These are phyloP conservation scores for Eclectus roratus DNA, from an alignment of 2,113 vertebrate genomes.

Conservation along the genomic window DNA sequence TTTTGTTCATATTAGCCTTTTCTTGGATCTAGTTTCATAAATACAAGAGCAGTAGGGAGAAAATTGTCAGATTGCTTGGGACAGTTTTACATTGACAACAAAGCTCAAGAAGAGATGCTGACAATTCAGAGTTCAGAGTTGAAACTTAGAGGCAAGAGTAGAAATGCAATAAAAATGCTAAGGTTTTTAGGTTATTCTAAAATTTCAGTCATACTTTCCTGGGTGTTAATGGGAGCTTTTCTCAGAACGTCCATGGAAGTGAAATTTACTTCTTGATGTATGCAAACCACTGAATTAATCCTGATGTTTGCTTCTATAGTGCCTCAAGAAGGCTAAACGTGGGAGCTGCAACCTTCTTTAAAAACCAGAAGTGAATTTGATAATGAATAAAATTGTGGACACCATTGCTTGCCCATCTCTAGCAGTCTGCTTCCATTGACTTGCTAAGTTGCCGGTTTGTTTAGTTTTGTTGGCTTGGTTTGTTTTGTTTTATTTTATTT, in stretches of 20 bases:
- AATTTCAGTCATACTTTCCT: neutral
- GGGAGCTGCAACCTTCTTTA: neutral
- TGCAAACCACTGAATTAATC: neutral
- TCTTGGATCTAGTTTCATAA: neutral
- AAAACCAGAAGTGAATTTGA: neutral
- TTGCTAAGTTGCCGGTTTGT: neutral
- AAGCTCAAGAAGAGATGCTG: neutral
- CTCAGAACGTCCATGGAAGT: neutral
- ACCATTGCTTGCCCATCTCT: neutral
- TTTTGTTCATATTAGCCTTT: neutral
- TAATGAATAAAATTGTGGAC: neutral
- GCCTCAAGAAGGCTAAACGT: neutral
- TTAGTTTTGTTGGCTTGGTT: neutral
- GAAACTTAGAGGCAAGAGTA: neutral
- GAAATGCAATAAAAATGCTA: neutral
- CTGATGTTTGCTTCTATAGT: neutral
- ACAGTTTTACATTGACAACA: neutral
- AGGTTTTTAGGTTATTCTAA: neutral
- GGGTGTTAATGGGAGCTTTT: neutral
- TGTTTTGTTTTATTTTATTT: too few species aligned
- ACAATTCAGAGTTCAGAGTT: neutral
- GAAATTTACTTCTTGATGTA: neutral
- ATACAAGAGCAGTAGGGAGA: neutral
- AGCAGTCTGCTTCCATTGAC: neutral
- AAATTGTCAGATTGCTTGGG: neutral